Conservation (phyloP, 2,888 invertebrate genomes). For the Troglohyphantes excavatus region DNA sequence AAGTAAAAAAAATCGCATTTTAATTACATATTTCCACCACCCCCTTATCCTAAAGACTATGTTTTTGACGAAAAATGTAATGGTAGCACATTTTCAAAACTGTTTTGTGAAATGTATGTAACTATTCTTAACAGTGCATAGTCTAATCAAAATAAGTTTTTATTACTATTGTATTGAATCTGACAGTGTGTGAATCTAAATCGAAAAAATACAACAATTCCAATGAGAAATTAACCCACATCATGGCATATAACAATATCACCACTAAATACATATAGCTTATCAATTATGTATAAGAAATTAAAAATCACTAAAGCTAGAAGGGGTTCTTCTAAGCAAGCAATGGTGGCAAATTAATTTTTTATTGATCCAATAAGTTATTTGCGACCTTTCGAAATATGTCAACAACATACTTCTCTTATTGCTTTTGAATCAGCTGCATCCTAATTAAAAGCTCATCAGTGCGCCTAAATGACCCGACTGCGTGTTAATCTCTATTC, state of each 20-base stretch:
- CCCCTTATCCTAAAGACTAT: too few relatives aligned
- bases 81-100: too few relatives aligned
- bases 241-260: not conserved
- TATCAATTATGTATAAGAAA: not conserved
- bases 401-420: constrained; percentile 47
- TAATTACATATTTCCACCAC: too few relatives aligned
- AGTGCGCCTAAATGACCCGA: constrained; percentile 52
- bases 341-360: constrained; percentile 38
- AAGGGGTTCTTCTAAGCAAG: not conserved
- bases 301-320: not conserved
- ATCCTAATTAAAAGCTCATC: constrained; percentile 74
- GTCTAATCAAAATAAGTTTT: not conserved
- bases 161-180: not conserved
- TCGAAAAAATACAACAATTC: not conserved
- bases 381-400: constrained; percentile 37
- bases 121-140: too few relatives aligned
- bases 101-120: too few relatives aligned
- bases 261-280: not conserved
- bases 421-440: constrained; percentile 65
- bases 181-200: not conserved
- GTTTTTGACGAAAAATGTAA: too few relatives aligned
- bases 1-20: too few relatives aligned
- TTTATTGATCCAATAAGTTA: constrained; percentile 56
- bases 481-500: constrained; percentile 59
- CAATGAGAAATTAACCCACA: not conserved